Evolutionary conservation across 2,888 invertebrate species (phyloP).

Genomic region (Cerastis leucographa): DNA sequence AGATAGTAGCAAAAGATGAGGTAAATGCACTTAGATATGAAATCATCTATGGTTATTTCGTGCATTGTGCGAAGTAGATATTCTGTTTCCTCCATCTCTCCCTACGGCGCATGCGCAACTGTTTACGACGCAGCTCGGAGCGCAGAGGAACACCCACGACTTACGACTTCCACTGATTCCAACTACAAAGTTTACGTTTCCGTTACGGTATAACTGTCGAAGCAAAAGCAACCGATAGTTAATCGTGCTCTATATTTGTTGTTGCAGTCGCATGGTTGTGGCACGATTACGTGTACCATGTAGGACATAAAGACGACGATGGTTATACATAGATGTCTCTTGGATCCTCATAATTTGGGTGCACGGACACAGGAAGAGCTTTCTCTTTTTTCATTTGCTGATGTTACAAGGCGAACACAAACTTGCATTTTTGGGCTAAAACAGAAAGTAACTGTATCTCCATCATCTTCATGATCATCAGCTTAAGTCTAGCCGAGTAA

Average conservation of each 20-base stretch:
- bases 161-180: slow-evolving; percentile 67
- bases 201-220: slow-evolving; percentile 35
- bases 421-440: not conserved
- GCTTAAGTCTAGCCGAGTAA: not conserved
- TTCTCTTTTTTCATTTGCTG: not conserved
- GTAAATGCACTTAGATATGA: not conserved
- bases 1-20: not conserved
- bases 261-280: slow-evolving; percentile 14
- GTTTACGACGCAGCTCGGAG: slow-evolving; percentile 28
- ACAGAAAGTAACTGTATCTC: not conserved
- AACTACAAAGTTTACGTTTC: slow-evolving; percentile 58
- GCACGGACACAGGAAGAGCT: not conserved
- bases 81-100: not conserved
- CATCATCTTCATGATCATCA: not conserved
- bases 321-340: not conserved
- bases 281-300: not conserved
- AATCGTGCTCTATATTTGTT: slow-evolving; percentile 40
- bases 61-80: not conserved
- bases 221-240: slow-evolving; percentile 17
- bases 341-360: not conserved
- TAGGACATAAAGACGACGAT: not conserved
- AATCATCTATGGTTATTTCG: not conserved
- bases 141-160: slow-evolving; percentile 55
- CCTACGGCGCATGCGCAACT: slow-evolving; percentile 2
- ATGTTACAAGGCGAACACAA: not conserved